Percentiles rank a stretch among this genome's conserved stretches.
Conservation (phyloP, 2,113 vertebrate genomes). For the Phylloscopus whistleri region DNA sequence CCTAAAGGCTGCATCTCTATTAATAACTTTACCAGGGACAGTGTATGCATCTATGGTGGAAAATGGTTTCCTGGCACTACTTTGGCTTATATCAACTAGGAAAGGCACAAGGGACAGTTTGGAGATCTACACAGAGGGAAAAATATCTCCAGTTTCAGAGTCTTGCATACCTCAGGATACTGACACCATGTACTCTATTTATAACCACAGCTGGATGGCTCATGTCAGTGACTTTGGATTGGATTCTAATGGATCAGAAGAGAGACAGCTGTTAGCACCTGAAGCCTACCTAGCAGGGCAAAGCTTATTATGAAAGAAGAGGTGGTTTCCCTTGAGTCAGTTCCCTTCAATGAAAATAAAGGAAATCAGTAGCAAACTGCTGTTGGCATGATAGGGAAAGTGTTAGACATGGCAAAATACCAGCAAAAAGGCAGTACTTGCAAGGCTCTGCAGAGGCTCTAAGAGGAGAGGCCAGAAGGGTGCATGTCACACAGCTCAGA, state of each 20-base stretch:
- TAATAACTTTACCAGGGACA: background rate
- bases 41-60: background rate
- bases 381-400: background rate
- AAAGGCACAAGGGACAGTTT: background rate
- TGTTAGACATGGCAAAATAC: background rate
- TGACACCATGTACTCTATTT: background rate
- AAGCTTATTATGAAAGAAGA: background rate
- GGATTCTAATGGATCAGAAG: background rate
- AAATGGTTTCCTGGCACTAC: background rate
- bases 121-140: background rate
- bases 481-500: background rate
- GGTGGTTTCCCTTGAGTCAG: background rate
- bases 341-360: background rate
- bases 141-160: background rate
- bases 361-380: background rate
- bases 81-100: background rate
- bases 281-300: background rate
- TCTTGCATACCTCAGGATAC: background rate
- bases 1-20: background rate
- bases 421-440: background rate
- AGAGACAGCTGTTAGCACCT: background rate
- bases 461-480: background rate
- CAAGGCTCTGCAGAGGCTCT: background rate
- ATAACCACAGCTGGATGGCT: background rate
- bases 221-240: background rate